Conservation (phyloP, 2,888 invertebrate genomes). For the Clostera curtula region DNA sequence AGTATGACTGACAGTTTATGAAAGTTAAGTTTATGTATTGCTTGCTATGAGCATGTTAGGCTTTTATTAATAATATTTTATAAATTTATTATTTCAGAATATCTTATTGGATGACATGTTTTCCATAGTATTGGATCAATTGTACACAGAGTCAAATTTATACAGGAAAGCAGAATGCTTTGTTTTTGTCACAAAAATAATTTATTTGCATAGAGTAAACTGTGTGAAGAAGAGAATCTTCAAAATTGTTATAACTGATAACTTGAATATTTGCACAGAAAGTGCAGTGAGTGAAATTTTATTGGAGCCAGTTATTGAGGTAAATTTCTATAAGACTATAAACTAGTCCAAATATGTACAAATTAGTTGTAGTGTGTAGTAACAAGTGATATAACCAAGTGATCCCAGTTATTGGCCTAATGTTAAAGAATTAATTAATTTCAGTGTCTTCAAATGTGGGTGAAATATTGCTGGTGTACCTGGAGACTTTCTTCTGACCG, state of each 20-base stretch:
- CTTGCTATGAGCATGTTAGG: too few species aligned
- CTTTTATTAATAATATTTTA: neutral
- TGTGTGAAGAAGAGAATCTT: constrained; percentile 45
- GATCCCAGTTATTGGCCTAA: neutral
- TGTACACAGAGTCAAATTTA: constrained; percentile 48
- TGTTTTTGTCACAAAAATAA: constrained; percentile 36
- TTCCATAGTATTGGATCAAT: constrained; percentile 37
- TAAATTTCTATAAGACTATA: too few species aligned
- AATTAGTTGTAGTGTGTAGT: too few species aligned
- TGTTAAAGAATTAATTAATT: constrained; percentile 18
- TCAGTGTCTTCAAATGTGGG: constrained; percentile 54
- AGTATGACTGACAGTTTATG: too few species aligned
- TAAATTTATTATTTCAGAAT: constrained; percentile 31
- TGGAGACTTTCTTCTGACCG: constrained; percentile 44
- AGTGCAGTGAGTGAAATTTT: constrained; percentile 43
- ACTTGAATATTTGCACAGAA: constrained; percentile 45
- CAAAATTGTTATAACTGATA: constrained; percentile 42
- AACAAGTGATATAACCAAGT: too few species aligned
- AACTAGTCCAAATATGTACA: too few species aligned
- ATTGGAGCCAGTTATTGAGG: constrained; percentile 43
- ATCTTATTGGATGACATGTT: constrained; percentile 42
- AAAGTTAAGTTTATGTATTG: too few species aligned
- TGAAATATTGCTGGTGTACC: constrained; percentile 52
- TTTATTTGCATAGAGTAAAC: constrained; percentile 41
- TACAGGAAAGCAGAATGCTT: constrained; percentile 46